A percentile compares a stretch with the other conserved stretches of the same genome.
These are phyloP conservation scores for Vespertilio murinus DNA, from an alignment of 2,797 vertebrate species.

Conservation along the genomic window DNA sequence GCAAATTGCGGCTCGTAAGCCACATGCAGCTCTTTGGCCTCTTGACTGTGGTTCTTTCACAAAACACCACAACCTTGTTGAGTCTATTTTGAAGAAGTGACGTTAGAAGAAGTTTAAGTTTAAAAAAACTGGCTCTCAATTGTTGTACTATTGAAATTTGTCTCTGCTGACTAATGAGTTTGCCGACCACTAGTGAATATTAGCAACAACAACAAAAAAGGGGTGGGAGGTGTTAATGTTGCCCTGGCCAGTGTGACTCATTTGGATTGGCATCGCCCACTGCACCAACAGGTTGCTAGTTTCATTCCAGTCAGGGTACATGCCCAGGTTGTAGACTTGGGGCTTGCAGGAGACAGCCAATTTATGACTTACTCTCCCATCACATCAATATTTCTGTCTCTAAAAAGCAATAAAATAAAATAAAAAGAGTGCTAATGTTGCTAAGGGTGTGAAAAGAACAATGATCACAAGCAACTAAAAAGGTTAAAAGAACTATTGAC, in stretches of 20 bases:
- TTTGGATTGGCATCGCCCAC: not conserved
- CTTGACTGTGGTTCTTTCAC: no score
- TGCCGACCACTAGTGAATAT: no score
- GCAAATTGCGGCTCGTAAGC: no score
- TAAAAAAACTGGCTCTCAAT: no score
- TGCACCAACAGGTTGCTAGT: not conserved
- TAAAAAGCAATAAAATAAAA: not conserved
- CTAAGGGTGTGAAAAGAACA: not conserved
- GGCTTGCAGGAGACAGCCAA: not conserved
- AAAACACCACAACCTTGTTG: no score
- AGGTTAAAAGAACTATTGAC: not conserved
- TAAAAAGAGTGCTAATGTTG: not conserved
- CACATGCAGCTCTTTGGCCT: no score
- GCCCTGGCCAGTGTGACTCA: not conserved
- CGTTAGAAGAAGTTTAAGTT: no score
- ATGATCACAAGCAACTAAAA: not conserved
- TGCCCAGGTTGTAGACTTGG: not conserved
- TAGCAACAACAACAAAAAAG: not conserved
- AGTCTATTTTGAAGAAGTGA: no score
- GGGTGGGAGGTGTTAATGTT: not conserved
- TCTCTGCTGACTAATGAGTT: no score
- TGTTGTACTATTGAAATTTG: no score
- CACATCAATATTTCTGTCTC: not conserved
- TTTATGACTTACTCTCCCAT: not conserved
- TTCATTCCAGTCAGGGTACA: not conserved